Evolutionary conservation across 2,888 invertebrate genomes (phyloP), one percentile per base, ranked within the genome.

Genomic region (Platycheirus albimanus): DNA sequence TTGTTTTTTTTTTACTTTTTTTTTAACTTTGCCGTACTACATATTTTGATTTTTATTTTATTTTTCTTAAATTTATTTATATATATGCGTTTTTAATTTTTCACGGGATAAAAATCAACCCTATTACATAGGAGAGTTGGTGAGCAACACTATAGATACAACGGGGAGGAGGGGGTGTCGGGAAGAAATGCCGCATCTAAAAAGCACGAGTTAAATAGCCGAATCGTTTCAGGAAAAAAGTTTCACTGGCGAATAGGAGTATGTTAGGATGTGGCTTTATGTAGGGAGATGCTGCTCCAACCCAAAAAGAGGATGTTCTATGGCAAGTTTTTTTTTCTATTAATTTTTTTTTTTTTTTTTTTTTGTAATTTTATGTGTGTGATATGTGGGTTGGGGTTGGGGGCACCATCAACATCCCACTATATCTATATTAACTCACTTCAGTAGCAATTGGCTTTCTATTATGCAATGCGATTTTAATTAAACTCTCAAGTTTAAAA

Each of bases 41-140:
- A 61, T 43, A 67, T 77, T 81, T 81, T 81, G 38, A 63, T 76
- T 81, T 81, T 81, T 81, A 76, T 81, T 76, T 81, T 76, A 66
- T 76, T 77, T 76, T 81, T 76, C 66, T 71, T 81, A 71, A 77
- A 77, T 67, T 81, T 81, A 81, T 81, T 81, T 81, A 77, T 77
- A 77, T 77, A 77, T 71, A 76, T 41, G 76, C 76, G 71, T 81
- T 72, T 77, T 81, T 77, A 81, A 77, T 81, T 81, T 67, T 81
- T 76, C 49, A 71, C 66, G 66, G 66, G 30, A 81, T 81, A 76
- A 76, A 81, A 76, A 76, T 66, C 51, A 52, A 47, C 58, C 33
- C 61, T 70, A 58, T 80, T 80, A 80, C 75, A 80, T 71, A 70
- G 70, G 58, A 36, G 43, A 75, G 56, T 75, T 19, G 36, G 54